Evolutionary conservation across 1,140 invertebrate genomes (phyloP), one percentile per base, ranked within the genome.

Genomic region (Drosophila watanabei): DNA sequence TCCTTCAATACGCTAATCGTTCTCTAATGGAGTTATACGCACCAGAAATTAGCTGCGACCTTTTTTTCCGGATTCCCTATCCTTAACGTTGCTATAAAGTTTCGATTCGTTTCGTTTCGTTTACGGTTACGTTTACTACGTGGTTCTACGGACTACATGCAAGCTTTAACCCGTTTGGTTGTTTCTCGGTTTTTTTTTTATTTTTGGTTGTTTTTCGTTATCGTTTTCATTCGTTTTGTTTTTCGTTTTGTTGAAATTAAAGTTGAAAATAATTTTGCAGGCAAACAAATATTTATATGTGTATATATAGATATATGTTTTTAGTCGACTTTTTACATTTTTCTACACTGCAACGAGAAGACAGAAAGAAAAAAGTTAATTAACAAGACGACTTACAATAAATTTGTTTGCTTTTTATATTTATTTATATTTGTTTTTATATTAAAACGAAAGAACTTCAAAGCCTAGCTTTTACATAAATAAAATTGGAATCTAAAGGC

Each of bases 291-390:
- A 82, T 80, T 82, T 61, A 79, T 79, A 49, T 69, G 54, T 77
- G 73, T 78, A 59, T 79, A 76, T 91, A 86, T 73, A 73, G 68
- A 73, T 73, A 73, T 73, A 73, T 73, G 70, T 73, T 78, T 86
- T 82, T 86, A 89, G 88, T 91, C 88, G 87, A 91, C 84, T 91
- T 87, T 92, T 92, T 92, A 92, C 90, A 92, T 92, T 79, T 89
- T 92, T 92, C 90, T 92, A 92, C 90, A 92, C 90, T 92, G 90
- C 18, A 92, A 90, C 58, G 77, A 76, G 9, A 90, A 68, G 57
- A 80, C n/a, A 49, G 41, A 51, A 69, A 28, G 24, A 18, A 14
- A 0, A 0, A 49, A 63, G 20, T 9, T 82, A 51, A 72, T 37
- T 73, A 28, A 11, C 20, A 39, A n/a, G 0, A 32, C 20, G 13